Evolutionary conservation across 2,113 vertebrate species (phyloP), one percentile per base, ranked within the genome.

Genomic region (Chaetorhynchus papuensis): DNA sequence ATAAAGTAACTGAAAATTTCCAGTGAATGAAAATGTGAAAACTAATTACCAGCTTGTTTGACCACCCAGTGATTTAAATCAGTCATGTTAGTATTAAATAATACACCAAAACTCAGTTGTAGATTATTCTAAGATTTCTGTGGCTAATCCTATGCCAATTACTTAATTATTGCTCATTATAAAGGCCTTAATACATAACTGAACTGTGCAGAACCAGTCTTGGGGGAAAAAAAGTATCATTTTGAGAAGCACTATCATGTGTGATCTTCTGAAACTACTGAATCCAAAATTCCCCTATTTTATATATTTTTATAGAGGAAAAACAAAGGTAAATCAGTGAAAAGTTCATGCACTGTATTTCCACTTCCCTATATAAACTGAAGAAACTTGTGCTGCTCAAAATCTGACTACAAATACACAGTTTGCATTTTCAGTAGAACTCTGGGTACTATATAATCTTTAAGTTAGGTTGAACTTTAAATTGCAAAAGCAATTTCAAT

Each of bases 151-250:
- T 68, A 15, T 39, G 11, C 7, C 15, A 91, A 52, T 17, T 90
- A 30, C 30, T 72, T 68, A 49, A 45, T 39, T 79, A 47, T 39
- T 86, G 16, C 13, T 49, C 33, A 33, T 19, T 83, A 49, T 15
- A 65, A 60, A 47, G 3, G 2, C n/a, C 26, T 72, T 47, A 56
- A 45, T 17, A 85, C 6, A 19, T 26, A 85, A 65, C 9, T 50
- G n/a, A 77, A 60, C 11, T 20, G 20, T 78, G 14, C 24, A 83
- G 65, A 86, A 49, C 3, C 7, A 52, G 28, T 33, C 9, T 37
- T 37, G 9, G 19, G 10, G 8, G 1, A 8, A 52, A 37, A 33
- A 76, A 22, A 21, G 4, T 3, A 28, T 3, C 1, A 37, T 63
- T 87, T 80, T 66, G 15, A 30, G 9, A 23, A 52, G 6, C 8